Evolutionary conservation across 2,888 invertebrate genomes (phyloP), one percentile per base, ranked within the genome.

Genomic region (Tribolium freemani): DNA sequence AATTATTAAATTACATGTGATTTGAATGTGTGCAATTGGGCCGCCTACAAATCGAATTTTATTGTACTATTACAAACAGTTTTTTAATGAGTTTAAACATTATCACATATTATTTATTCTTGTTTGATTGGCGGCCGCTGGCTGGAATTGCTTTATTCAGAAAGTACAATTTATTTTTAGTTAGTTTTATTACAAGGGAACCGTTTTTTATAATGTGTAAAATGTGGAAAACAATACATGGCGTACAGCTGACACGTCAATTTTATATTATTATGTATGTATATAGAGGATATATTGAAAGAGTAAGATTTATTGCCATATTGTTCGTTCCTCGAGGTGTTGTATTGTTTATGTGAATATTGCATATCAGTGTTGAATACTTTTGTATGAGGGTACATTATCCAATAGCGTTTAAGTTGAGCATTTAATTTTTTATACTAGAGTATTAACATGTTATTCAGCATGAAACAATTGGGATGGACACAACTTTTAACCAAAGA

Each of bases 341-440:
- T n/a, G n/a, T 60, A 50, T 54, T 69, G 68, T 73, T 73, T 75
- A 71, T 71, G 73, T 76, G 72, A 75, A 77, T 75, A 72, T 71
- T 77, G 78, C 78, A 79, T 79, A 79, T 79, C 78, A 79, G 72
- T 79, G 78, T 77, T 76, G 75, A 57, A 72, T 69, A 60, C 20
- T 69, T 58, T 69, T 48, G 46, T 56, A 54, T 30, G 69, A 69
- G 56, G 67, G 57, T 51, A 13, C 50, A 30, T 56, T 57, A 21
- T 61, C 10, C 48, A 48, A 13, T 48, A 48, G 69, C 69, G 48
- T 69, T 69, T 60, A 57, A 44, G 50, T 66, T 26, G 54, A 48
- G 48, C 11, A 48, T 48, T 16, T 48, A 48, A 16, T n/a, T 38
- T 38, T 38, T 38, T 38, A 38, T 38, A 38, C n/a, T 38, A 38